Conservation (phyloP, 1,140 invertebrate species). For the Helicoverpa zea region DNA sequence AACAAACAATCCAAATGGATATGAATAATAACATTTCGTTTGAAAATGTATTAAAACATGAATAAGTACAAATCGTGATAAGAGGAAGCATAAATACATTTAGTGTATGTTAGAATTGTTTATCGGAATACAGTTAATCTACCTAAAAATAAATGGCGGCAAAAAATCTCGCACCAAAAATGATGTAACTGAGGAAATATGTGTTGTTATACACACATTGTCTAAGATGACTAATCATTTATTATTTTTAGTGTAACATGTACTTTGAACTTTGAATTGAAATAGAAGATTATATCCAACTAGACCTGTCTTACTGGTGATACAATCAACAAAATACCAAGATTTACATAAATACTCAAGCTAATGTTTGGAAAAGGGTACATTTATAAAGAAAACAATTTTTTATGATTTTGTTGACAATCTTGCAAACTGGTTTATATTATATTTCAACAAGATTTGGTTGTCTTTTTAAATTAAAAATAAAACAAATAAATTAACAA, state of each 20-base stretch:
- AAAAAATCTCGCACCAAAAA: background rate
- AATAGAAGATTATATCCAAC: background rate
- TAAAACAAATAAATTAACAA: constrained; percentile 41
- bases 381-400: background rate
- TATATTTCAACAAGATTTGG: background rate
- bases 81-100: background rate
- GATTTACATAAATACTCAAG: background rate
- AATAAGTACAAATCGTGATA: background rate
- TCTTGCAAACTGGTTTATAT: constrained; percentile 27
- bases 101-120: background rate
- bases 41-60: background rate
- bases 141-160: background rate
- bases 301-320: background rate
- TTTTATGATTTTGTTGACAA: constrained; percentile 25
- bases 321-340: background rate
- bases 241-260: constrained; percentile 9
- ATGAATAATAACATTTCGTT: background rate
- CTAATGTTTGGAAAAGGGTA: background rate
- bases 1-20: constrained; percentile 17
- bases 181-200: background rate
- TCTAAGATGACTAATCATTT: constrained; percentile 18
- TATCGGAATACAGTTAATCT: background rate
- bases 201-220: constrained; percentile 8
- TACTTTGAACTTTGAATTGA: constrained; percentile 18
- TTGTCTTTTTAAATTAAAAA: constrained; percentile 30